phyloP scores from a whole-genome alignment of 2,113 vertebrate species.

The Pheucticus melanocephalus region DNA sequence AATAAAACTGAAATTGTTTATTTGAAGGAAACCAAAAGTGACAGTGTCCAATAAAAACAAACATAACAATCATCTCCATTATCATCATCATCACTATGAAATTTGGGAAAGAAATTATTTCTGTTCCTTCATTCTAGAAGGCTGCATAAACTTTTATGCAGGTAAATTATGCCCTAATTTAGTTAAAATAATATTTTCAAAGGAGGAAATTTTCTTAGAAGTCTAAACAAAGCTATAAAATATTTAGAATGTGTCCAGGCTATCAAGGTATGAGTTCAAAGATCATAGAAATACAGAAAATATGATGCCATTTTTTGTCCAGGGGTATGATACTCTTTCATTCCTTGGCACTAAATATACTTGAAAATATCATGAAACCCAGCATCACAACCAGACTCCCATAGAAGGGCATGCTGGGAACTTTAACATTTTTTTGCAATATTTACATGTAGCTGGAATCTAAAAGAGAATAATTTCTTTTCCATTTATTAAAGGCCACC shows the following conservation, averaged over 20 bases:
- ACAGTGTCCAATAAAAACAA: not conserved
- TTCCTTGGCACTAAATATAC: not conserved
- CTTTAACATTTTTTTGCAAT: not conserved
- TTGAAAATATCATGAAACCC: not conserved
- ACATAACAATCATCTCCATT: not conserved
- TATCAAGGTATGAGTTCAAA: not conserved
- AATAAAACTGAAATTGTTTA: not conserved
- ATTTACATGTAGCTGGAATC: not conserved
- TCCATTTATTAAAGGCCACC: not conserved
- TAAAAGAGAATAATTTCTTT: not conserved
- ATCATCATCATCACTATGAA: not conserved
- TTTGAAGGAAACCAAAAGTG: not conserved
- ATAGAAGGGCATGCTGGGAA: rapidly evolving
- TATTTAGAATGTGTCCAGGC: not conserved
- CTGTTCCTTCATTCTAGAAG: not conserved
- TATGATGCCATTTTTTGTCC: not conserved
- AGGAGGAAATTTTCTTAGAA: not conserved
- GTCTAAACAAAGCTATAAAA: not conserved
- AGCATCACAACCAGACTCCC: not conserved
- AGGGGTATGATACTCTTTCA: not conserved
- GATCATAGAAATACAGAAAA: not conserved
- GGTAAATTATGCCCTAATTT: not conserved
- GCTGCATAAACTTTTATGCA: not conserved
- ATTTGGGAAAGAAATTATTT: not conserved
- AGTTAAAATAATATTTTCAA: not conserved